These are phyloP conservation scores for Mormyrops attenuatus DNA, from an alignment of 2,797 vertebrate genomes.

Conservation along the genomic window DNA sequence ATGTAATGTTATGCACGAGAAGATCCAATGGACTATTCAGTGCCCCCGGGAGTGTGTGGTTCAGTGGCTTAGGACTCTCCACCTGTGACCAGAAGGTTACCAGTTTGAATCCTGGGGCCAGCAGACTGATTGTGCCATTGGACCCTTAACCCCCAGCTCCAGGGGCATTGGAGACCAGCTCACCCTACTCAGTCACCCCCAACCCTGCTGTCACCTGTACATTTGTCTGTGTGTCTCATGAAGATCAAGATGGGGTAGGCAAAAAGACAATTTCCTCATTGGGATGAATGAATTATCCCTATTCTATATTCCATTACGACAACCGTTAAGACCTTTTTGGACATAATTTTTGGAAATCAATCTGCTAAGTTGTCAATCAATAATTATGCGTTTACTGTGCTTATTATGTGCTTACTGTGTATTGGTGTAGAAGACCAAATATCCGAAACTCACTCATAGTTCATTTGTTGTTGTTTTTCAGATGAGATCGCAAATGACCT, in stretches of 20 bases:
- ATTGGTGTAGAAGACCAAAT: background rate
- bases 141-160: background rate
- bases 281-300: background rate
- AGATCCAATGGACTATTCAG: background rate
- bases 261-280: background rate
- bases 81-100: background rate
- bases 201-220: background rate
- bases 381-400: background rate
- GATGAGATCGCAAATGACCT: background rate
- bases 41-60: background rate
- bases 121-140: background rate
- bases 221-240: background rate
- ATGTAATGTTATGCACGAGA: background rate
- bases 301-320: background rate
- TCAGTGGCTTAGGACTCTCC: no score
- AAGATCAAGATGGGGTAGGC: background rate
- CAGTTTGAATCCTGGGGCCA: background rate
- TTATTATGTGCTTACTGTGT: background rate
- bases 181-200: background rate
- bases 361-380: background rate
- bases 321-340: background rate
- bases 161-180: background rate
- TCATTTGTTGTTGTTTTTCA: background rate
- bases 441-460: background rate
- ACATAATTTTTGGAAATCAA: slow-evolving; percentile 6